Conservation (phyloP, 2,113 vertebrate species). For the Misgurnus mizolepis region DNA sequence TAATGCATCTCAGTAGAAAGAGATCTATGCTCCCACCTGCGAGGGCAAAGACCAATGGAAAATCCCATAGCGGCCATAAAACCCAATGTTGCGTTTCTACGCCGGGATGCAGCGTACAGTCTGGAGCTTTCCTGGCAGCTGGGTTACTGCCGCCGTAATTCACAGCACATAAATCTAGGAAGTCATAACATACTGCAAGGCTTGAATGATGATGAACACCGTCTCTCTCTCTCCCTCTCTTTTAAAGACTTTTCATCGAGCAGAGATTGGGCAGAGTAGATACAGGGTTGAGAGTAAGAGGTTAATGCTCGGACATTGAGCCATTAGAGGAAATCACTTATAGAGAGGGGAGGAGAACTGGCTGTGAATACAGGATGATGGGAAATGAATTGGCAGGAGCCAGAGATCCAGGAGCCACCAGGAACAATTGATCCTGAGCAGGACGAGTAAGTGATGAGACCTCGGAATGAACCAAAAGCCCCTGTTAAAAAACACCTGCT, state of each 20-base stretch:
- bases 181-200: slow-evolving; percentile 45
- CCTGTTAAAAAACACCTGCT: slow-evolving; percentile 29
- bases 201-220: slow-evolving; percentile 42
- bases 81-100: slow-evolving; percentile 49
- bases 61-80: slow-evolving; percentile 50
- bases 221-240: slow-evolving; percentile 13
- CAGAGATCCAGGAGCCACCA: slow-evolving; percentile 24
- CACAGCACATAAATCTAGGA: slow-evolving; percentile 56
- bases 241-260: background rate
- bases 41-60: slow-evolving; percentile 48
- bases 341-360: slow-evolving; percentile 37
- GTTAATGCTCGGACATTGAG: slow-evolving; percentile 46
- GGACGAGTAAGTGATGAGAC: background rate
- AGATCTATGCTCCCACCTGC: slow-evolving; percentile 40
- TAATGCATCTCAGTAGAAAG: slow-evolving; percentile 42
- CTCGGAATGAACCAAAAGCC: background rate
- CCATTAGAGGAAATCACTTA: slow-evolving; percentile 48
- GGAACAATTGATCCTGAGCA: slow-evolving; percentile 42
- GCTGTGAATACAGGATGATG: slow-evolving; percentile 36
- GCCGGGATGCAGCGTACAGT: slow-evolving; percentile 25
- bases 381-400: slow-evolving; percentile 50
- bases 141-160: slow-evolving; percentile 50
- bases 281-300: slow-evolving; percentile 27
- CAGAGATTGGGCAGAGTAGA: slow-evolving; percentile 12
- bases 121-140: slow-evolving; percentile 48